Evolutionary conservation across 2,113 vertebrate species (phyloP), one percentile per base, ranked within the genome.

Genomic region (Rallus limicola): DNA sequence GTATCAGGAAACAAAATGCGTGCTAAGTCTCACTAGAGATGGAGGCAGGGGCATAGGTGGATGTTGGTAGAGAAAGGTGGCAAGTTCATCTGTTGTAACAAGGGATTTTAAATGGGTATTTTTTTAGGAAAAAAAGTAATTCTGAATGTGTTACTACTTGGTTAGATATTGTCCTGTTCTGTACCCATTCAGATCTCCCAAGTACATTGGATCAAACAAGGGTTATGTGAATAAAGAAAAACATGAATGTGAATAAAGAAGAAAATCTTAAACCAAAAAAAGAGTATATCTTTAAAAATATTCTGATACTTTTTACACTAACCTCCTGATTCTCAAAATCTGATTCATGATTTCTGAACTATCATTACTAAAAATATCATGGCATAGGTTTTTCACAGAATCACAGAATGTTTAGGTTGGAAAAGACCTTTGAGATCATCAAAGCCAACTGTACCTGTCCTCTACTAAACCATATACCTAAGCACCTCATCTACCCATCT

Each of bases 141-240:
- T 60, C 38, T 40, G 13, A 46, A 50, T 0, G 2, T 38, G 7
- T 52, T 82, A 52, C 31, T 34, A 1, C 15, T 93, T n/a, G 15
- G 7, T 48, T 59, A 33, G 34, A 6, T 38, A 52, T 18, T 26
- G 44, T 33, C 50, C 16, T 68, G 16, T 33, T 36, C 44, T 38
- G 14, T 42, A 25, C 9, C 46, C 16, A 21, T 29, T 72, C 34
- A 72, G 14, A 4, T 80, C 16, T 46, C 25, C 50, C 40, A 48
- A 20, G 53, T 10, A 18, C 0, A 0, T 24, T 1, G 5, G n/a
- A n/a, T 14, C 56, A 71, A 80, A 60, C 0, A 1, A 60, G 36
- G 25, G 38, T 8, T 42, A n/a, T n/a, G 29, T 48, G 29, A 72
- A 50, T 67, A 69, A 21, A 82, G 10, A 31, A 52, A 81, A 84